phyloP scores from a whole-genome alignment of 2,888 invertebrate genomes.

The Pristionchus arcanus region DNA sequence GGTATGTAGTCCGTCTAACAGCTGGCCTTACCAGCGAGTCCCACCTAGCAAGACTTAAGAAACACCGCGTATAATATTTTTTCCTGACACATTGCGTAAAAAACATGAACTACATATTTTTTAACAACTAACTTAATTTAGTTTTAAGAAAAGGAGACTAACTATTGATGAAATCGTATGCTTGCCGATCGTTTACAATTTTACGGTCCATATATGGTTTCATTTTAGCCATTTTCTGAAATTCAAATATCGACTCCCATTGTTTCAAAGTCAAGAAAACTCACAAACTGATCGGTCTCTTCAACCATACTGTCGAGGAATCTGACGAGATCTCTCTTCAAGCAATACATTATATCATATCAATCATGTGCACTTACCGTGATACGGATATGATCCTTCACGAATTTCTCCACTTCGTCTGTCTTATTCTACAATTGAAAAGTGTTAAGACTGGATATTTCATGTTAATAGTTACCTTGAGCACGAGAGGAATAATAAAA shows the following conservation, averaged over 20 bases:
- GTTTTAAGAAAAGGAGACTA: background rate
- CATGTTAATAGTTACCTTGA: background rate
- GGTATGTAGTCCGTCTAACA: too few relatives aligned
- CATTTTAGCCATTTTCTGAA: background rate
- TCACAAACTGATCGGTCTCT: background rate
- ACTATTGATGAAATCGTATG: background rate
- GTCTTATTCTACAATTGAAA: background rate
- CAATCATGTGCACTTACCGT: background rate
- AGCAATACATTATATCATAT: background rate
- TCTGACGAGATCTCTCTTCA: slow-evolving; percentile 16
- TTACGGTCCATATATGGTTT: slow-evolving; percentile 28
- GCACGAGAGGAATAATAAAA: slow-evolving; percentile 38
- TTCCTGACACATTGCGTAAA: too few relatives aligned
- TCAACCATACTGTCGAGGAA: slow-evolving; percentile 33
- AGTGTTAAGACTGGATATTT: background rate
- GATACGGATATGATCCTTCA: background rate
- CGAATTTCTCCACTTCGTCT: slow-evolving; percentile 11
- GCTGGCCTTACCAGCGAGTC: too few relatives aligned
- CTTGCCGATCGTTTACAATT: background rate
- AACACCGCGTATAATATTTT: too few relatives aligned
- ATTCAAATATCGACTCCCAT: background rate
- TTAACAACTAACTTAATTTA: too few relatives aligned
- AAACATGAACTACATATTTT: too few relatives aligned
- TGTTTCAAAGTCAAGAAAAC: background rate
- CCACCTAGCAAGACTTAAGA: too few relatives aligned